These are phyloP conservation scores for Bugula neritina DNA, from an alignment of 2,888 invertebrate genomes.

Conservation along the genomic window DNA sequence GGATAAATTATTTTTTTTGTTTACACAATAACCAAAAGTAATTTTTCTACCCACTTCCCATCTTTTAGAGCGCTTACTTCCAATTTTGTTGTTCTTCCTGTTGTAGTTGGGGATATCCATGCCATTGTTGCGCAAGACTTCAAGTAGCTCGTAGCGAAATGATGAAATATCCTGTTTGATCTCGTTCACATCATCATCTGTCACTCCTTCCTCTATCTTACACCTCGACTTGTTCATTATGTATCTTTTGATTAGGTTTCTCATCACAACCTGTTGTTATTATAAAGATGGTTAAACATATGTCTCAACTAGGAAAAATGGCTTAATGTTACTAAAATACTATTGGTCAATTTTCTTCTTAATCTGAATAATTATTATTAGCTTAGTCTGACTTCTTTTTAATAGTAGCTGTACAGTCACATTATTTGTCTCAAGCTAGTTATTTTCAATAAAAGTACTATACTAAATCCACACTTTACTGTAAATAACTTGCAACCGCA, in stretches of 20 bases:
- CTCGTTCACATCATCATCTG: constrained; percentile 98
- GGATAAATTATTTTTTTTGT: background rate
- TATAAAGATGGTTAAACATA: too few relatives aligned
- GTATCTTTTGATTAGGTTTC: constrained; percentile 89
- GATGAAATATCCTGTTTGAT: constrained; percentile 98
- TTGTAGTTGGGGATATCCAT: constrained; percentile 44
- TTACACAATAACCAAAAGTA: constrained; percentile 19
- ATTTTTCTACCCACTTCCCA: background rate
- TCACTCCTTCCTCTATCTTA: constrained; percentile 91
- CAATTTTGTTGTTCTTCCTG: background rate
- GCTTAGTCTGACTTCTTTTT: too few relatives aligned
- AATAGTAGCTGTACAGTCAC: too few relatives aligned
- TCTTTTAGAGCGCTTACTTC: background rate
- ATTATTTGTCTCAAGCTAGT: too few relatives aligned
- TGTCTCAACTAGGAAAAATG: too few relatives aligned
- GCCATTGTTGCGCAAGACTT: constrained; percentile 90
- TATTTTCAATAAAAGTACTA: too few relatives aligned
- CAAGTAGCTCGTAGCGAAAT: constrained; percentile 92
- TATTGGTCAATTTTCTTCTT: too few relatives aligned
- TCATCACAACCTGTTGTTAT: constrained; percentile 77
- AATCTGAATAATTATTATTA: too few relatives aligned
- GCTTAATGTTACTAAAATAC: too few relatives aligned
- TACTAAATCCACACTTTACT: too few relatives aligned
- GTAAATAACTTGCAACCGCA: too few relatives aligned
- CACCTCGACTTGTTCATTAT: constrained; percentile 93